A percentile compares a stretch with the other conserved stretches of the same genome.
Evolutionary conservation across 2,113 vertebrate genomes (phyloP).

Genomic region (Corydoras maculifer): DNA sequence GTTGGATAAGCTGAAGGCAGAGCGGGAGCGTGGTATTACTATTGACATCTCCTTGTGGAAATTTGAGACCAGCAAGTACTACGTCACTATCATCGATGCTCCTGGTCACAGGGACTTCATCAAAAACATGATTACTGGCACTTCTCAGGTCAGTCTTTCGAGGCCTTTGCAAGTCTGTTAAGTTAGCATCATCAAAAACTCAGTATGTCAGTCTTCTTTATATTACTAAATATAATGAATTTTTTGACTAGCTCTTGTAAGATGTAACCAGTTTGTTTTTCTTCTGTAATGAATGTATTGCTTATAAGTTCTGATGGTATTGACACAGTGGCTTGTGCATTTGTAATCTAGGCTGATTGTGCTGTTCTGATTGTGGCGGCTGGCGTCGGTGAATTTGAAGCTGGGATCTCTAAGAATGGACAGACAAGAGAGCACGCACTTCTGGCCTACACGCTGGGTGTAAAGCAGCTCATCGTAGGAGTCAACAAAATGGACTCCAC

Average conservation of each 20-base stretch:
- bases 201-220: too few relatives aligned
- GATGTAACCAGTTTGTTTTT: background rate
- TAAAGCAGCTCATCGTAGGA: constrained; percentile 93
- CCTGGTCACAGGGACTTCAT: constrained; percentile 97
- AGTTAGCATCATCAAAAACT: too few relatives aligned
- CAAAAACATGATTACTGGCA: constrained; percentile 99
- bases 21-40: constrained; percentile 95
- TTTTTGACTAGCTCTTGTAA: background rate
- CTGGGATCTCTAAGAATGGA: constrained; percentile 94
- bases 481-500: constrained; percentile 99
- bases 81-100: constrained; percentile 95
- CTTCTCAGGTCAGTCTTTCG: constrained; percentile 77
- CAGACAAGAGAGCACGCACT: constrained; percentile 96
- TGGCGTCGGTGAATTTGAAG: constrained; percentile 92
- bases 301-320: background rate
- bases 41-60: constrained; percentile 98
- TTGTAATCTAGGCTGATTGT: constrained; percentile 82
- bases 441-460: constrained; percentile 91
- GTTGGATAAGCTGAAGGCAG: constrained; percentile 95
- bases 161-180: background rate
- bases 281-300: background rate
- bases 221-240: too few relatives aligned
- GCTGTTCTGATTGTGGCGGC: constrained; percentile 94
- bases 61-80: constrained; percentile 96
- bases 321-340: background rate